Base-by-base conservation (phyloP, 2,888 invertebrate species). In the Barypeithes pellucidus region DNA sequence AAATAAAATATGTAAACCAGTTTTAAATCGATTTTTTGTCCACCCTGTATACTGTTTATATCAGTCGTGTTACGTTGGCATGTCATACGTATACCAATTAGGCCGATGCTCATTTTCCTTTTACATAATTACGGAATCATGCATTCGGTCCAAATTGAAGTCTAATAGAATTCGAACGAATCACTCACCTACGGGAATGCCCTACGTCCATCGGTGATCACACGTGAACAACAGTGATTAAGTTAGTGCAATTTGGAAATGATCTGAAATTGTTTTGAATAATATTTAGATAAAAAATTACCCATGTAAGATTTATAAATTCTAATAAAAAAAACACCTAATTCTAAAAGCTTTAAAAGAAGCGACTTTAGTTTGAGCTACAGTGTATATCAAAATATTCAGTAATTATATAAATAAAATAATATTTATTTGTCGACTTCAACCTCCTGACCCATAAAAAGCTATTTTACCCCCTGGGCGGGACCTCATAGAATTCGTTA, bases 71-170 rank as follows among this genome's bases (percentile, higher is more conserved):
- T 36, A 7, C 36, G 50, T 14, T 50, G 50, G 63, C 63, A 63
- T 63, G 50, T 47, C 39, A 36, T 36, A 33, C 63, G 16, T 63
- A 63, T 50, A 18, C 47, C 63, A 63, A 63, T 63, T 63, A 63
- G 36, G 63, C 36, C 20, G 47, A 18, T 50, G 63, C 24, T 50
- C 20, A 33, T 63, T 63, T 47, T 63, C 63, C 14, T 50, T 50
- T 45, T 50, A 63, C 47, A 50, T 63, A 63, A 63, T 63, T 63
- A 50, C 36, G 47, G 50, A 50, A 63, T 63, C 50, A 50, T 63
- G 50, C 29, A 50, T 45, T 63, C 63, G 18, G 36, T 24, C 33
- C 7, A 45, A 63, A 63, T 63, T 14, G 45, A 50, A 47, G 47
- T 63, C 16, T 50, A 50, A 50, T 63, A 50, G 43, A 47, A 63